A percentile compares a stretch with the other conserved stretches of the same genome.
phyloP scores from a whole-genome alignment of 2,888 invertebrate genomes.

The Diarsia brunnea region DNA sequence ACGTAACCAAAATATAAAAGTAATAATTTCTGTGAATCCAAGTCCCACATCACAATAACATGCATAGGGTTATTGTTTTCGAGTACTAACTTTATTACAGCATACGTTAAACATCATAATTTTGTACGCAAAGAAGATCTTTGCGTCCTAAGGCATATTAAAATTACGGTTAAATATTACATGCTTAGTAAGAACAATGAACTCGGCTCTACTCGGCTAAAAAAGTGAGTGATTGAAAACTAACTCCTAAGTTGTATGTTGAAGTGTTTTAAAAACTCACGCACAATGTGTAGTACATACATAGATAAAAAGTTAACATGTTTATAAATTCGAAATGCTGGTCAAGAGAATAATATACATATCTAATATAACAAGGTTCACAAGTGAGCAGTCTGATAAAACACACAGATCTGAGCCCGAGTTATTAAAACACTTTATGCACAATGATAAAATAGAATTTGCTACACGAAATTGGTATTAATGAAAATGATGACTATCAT shows the following conservation, averaged over 20 bases:
- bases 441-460: constrained; percentile 45
- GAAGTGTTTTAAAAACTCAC: constrained; percentile 31
- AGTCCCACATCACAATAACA: constrained; percentile 31
- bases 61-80: constrained; percentile 9
- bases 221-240: constrained; percentile 22
- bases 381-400: constrained; percentile 36
- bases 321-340: constrained; percentile 41
- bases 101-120: background rate
- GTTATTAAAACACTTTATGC: constrained; percentile 35
- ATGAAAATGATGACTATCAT: constrained; percentile 33
- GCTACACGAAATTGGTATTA: constrained; percentile 21
- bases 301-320: constrained; percentile 16
- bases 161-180: constrained; percentile 2
- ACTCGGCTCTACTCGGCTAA: background rate
- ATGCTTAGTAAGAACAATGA: background rate
- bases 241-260: background rate
- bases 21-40: constrained; percentile 32
- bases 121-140: background rate
- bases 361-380: constrained; percentile 36
- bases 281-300: constrained; percentile 28
- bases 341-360: constrained; percentile 57
- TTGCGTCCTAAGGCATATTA: background rate
- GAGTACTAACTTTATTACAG: background rate
- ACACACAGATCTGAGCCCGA: constrained; percentile 34
- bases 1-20: constrained; percentile 39